Conservation (phyloP, 2,888 invertebrate genomes). For the Callyntrura sp. region DNA sequence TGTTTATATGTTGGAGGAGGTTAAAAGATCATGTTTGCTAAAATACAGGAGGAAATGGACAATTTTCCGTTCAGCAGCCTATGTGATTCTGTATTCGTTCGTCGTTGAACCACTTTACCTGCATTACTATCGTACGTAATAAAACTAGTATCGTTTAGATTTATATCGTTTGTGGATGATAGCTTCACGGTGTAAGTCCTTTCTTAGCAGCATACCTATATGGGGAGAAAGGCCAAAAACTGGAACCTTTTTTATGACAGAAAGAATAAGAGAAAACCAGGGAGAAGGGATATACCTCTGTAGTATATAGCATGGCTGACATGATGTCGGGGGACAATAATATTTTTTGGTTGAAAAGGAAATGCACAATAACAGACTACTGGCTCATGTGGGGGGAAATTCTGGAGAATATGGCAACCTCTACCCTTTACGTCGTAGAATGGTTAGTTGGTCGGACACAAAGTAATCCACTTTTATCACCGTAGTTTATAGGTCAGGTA, state of each 20-base stretch:
- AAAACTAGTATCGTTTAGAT: conserved; percentile 52
- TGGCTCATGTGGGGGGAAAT: conserved; percentile 9
- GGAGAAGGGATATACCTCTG: not conserved
- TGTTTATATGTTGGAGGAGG: not conserved
- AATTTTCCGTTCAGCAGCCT: conserved; percentile 37
- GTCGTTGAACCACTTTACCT: conserved; percentile 50
- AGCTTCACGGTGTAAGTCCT: not conserved
- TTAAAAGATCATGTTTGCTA: not conserved
- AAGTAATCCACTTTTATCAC: conserved; percentile 58
- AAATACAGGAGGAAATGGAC: conserved; percentile 36
- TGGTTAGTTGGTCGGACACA: conserved; percentile 45
- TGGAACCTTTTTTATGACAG: conserved; percentile 16
- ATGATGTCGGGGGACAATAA: conserved; percentile 44
- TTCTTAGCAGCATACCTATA: not conserved
- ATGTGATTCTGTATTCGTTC: conserved; percentile 46
- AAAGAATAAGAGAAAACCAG: conserved; percentile 2
- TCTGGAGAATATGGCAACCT: conserved; percentile 36
- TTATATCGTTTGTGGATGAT: conserved; percentile 34
- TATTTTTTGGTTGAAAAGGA: conserved; percentile 29
- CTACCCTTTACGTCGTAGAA: conserved; percentile 20
- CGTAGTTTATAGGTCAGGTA: conserved; percentile 56
- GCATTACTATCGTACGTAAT: conserved; percentile 44
- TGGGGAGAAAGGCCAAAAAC: not conserved
- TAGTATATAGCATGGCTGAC: not conserved
- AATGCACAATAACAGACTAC: conserved; percentile 24